A percentile compares a stretch with the other conserved stretches of the same genome.
phyloP scores from a whole-genome alignment of 37 sponge, comb jelly and placozoan species.

The Diacarnus erythraeanus region DNA sequence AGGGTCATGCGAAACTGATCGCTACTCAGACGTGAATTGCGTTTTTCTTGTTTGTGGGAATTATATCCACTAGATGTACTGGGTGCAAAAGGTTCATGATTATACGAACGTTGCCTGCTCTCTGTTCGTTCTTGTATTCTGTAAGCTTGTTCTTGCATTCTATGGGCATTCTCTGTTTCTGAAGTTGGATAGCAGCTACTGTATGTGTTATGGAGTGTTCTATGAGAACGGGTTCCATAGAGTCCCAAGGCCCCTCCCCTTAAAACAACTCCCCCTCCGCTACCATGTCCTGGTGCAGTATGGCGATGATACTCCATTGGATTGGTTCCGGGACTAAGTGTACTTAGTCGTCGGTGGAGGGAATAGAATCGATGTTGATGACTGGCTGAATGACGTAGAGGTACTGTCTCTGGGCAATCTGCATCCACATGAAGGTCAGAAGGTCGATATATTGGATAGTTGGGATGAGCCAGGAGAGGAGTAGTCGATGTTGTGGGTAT shows the following conservation, averaged over 20 bases:
- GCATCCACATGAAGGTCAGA: too few species aligned
- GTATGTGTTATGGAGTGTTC: not conserved
- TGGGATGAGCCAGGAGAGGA: not conserved
- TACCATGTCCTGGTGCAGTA: not conserved
- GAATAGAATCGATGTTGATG: constrained; percentile 19
- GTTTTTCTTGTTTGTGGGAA: not conserved
- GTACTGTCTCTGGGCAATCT: not conserved
- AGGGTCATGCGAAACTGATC: constrained; percentile 57
- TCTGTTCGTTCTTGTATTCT: too few species aligned
- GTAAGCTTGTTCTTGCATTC: too few species aligned
- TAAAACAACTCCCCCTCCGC: not conserved
- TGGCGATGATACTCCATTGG: not conserved
- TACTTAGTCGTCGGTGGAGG: constrained; percentile 2
- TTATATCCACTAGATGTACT: not conserved
- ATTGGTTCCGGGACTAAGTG: not conserved
- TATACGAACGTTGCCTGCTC: too few species aligned
- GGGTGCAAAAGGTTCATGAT: not conserved
- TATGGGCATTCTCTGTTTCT: too few species aligned
- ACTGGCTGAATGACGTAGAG: not conserved
- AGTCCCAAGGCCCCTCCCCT: not conserved
- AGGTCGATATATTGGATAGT: not conserved
- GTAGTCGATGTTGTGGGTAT: not conserved
- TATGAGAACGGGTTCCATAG: constrained; percentile 15
- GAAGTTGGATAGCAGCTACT: not conserved
- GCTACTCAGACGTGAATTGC: constrained; percentile 14